These are phyloP conservation scores for Lepeophtheirus nordmannii DNA, from an alignment of 2,888 invertebrate genomes.

Conservation along the genomic window DNA sequence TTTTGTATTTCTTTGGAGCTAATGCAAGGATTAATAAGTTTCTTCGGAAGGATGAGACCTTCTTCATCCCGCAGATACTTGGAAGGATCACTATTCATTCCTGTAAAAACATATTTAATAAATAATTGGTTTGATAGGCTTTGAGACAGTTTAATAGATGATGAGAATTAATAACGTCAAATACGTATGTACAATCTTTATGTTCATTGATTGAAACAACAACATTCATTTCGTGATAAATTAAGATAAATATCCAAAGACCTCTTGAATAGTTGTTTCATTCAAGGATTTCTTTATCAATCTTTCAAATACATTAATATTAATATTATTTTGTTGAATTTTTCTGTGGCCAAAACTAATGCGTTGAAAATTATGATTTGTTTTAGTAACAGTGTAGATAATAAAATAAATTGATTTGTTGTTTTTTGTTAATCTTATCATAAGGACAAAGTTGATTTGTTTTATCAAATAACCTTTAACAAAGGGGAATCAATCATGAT, in stretches of 20 bases:
- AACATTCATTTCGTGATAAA: not conserved
- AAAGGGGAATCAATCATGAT: too few species aligned
- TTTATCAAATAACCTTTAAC: too few species aligned
- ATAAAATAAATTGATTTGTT: too few species aligned
- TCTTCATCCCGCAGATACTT: constrained; percentile 8
- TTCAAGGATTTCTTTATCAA: not conserved
- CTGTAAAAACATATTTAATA: not conserved
- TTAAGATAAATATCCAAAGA: not conserved
- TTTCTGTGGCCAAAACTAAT: too few species aligned
- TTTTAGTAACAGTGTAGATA: too few species aligned
- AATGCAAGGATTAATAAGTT: constrained; percentile 1
- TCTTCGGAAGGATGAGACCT: constrained; percentile 13
- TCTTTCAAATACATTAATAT: too few species aligned
- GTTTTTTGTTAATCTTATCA: too few species aligned
- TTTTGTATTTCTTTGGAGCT: constrained; percentile 7
- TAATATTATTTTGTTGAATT: too few species aligned
- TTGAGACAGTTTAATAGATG: too few species aligned
- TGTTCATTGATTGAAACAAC: not conserved
- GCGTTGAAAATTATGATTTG: too few species aligned
- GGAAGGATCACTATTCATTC: not conserved
- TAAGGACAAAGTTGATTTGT: too few species aligned
- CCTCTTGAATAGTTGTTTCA: not conserved
- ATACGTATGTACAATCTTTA: not conserved
- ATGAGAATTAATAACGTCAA: not conserved
- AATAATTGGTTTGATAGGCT: not conserved